Percentiles rank a stretch among this genome's conserved stretches.
These are phyloP conservation scores for Phataginus tetradactyla DNA, from an alignment of 2,797 vertebrate genomes.

Conservation along the genomic window DNA sequence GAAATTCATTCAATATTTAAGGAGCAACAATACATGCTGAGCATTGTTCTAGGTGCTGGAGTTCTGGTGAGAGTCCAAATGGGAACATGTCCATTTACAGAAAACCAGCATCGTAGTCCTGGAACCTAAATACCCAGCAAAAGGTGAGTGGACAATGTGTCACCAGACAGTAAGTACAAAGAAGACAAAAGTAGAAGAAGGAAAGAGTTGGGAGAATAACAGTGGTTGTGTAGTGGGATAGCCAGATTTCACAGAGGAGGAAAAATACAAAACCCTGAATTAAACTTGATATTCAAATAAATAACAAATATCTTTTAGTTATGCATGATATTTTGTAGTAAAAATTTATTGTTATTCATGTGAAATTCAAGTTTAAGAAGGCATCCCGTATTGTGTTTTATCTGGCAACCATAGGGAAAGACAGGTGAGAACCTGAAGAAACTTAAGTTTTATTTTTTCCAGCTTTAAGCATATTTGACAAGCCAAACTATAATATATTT, in stretches of 20 bases:
- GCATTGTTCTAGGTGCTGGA: not conserved
- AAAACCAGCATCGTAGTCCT: not conserved
- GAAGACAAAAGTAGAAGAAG: not conserved
- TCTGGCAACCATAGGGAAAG: not conserved
- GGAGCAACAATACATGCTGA: not conserved
- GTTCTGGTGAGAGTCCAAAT: not conserved
- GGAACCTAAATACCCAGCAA: not conserved
- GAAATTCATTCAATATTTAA: not conserved
- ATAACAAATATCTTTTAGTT: not conserved
- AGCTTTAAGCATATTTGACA: not conserved
- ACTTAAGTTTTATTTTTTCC: not conserved
- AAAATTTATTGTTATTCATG: not conserved
- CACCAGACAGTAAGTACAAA: not conserved
- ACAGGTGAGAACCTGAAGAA: not conserved
- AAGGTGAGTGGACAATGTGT: not conserved
- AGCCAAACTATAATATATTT: not conserved
- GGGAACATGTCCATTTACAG: not conserved
- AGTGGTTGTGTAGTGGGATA: not conserved
- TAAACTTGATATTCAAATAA: conserved; percentile 48
- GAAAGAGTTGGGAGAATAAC: not conserved
- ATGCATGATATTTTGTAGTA: not conserved
- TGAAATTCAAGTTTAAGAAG: not conserved
- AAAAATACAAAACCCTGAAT: not conserved
- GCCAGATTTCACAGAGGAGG: not conserved
- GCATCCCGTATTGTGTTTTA: not conserved